Conservation (phyloP, 2,797 vertebrate genomes). For the Hapalemur alaotrensis region DNA sequence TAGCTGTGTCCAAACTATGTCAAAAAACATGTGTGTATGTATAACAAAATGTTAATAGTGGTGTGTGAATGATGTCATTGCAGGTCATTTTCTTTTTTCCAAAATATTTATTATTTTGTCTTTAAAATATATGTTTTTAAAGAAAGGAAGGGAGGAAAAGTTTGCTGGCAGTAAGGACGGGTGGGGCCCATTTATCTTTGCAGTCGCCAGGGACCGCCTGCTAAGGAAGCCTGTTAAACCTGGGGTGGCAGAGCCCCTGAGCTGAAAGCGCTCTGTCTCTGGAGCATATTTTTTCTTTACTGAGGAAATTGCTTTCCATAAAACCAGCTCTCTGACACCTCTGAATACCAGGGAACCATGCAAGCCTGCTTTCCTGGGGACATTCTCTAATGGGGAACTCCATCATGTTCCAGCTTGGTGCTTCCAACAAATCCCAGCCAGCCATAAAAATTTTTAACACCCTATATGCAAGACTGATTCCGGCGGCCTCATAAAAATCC, state of each 20-base stretch:
- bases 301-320: slow-evolving; percentile 78
- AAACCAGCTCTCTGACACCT: slow-evolving; percentile 77
- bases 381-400: slow-evolving; percentile 75
- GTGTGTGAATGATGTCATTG: slow-evolving; percentile 29
- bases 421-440: slow-evolving; percentile 74
- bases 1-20: not conserved
- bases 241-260: slow-evolving; percentile 53
- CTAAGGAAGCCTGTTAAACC: slow-evolving; percentile 70
- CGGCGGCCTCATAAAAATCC: slow-evolving; percentile 66
- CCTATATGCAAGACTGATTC: slow-evolving; percentile 74
- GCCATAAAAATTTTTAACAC: slow-evolving; percentile 74
- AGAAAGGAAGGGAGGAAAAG: slow-evolving; percentile 22
- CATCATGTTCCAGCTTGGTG: slow-evolving; percentile 72
- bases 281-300: slow-evolving; percentile 78
- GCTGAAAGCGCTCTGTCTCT: slow-evolving; percentile 59
- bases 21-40: not conserved
- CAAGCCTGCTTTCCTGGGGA: slow-evolving; percentile 72
- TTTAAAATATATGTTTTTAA: slow-evolving; percentile 31
- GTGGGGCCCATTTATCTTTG: slow-evolving; percentile 60
- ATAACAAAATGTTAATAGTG: not conserved
- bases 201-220: slow-evolving; percentile 59
- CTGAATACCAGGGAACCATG: slow-evolving; percentile 69
- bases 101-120: slow-evolving; percentile 33
- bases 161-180: slow-evolving; percentile 27
- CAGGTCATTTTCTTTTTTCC: slow-evolving; percentile 22